Percentiles rank a stretch among this genome's conserved stretches.
These are phyloP conservation scores for Plagodis dolabraria DNA, from an alignment of 2,888 invertebrate genomes.

Conservation along the genomic window DNA sequence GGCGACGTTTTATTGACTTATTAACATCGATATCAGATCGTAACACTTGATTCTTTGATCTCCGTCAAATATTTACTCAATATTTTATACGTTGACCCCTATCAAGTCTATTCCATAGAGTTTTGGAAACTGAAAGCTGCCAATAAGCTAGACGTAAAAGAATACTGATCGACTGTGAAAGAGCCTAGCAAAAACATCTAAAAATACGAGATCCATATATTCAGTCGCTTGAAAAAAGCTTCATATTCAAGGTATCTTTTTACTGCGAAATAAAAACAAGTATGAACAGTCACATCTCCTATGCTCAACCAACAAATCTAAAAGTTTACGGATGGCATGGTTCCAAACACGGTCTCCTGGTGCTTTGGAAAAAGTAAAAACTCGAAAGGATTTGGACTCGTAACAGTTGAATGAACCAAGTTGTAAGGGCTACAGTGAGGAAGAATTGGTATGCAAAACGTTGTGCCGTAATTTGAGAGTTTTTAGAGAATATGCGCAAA, in stretches of 20 bases:
- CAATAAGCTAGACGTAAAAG: constrained; percentile 12
- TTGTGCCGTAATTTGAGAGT: constrained; percentile 50
- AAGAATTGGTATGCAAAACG: constrained; percentile 53
- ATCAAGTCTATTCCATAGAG: constrained; percentile 30
- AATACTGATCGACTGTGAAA: constrained; percentile 8
- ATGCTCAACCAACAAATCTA: constrained; percentile 28
- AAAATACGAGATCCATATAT: not conserved
- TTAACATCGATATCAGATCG: constrained; percentile 84
- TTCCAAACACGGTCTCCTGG: constrained; percentile 29
- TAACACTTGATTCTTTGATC: constrained; percentile 82
- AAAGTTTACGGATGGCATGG: constrained; percentile 36
- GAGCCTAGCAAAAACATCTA: not conserved
- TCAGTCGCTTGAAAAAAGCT: constrained; percentile 2
- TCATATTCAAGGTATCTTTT: constrained; percentile 29
- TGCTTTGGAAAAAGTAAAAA: constrained; percentile 16
- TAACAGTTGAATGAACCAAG: constrained; percentile 44
- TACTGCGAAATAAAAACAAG: constrained; percentile 25
- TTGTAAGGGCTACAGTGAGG: constrained; percentile 34
- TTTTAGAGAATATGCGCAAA: constrained; percentile 59
- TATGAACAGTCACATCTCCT: constrained; percentile 20
- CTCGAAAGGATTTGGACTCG: constrained; percentile 31
- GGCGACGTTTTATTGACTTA: constrained; percentile 83
- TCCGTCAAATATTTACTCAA: constrained; percentile 73
- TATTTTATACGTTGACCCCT: constrained; percentile 56
- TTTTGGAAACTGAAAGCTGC: constrained; percentile 28